Conservation (phyloP, 2,888 invertebrate species). For the Chydorus sphaericus region DNA sequence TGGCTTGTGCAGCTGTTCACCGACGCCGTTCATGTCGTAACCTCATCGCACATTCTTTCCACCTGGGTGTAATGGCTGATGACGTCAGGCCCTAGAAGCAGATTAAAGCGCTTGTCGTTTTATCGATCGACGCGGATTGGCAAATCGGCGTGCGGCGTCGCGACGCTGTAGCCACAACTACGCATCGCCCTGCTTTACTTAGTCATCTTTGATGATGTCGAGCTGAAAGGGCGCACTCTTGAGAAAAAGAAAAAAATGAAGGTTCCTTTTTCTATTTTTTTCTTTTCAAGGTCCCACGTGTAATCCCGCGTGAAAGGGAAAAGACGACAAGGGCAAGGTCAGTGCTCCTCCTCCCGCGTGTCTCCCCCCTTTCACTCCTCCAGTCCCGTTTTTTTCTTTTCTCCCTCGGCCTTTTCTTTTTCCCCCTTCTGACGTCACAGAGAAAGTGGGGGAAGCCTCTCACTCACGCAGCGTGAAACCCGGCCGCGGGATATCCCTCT, state of each 20-base stretch:
- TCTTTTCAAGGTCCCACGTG: neutral
- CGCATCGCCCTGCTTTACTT: neutral
- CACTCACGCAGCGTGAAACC: neutral
- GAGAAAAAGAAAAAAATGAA: neutral
- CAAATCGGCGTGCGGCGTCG: constrained; percentile 3
- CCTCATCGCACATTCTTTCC: neutral
- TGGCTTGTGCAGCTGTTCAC: neutral
- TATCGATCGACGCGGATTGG: constrained; percentile 8
- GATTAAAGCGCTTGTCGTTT: neutral
- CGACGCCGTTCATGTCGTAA: neutral
- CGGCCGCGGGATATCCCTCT: neutral
- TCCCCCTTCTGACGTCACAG: neutral
- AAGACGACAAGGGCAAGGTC: neutral
- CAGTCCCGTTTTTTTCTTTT: constrained; percentile 1
- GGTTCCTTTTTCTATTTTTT: neutral
- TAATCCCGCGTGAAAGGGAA: neutral
- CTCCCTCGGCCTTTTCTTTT: neutral
- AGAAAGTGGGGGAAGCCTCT: constrained; percentile 5
- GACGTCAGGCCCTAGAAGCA: neutral
- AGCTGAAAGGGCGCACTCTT: neutral
- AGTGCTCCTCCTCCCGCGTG: constrained; percentile 2
- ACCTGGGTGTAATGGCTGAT: no score
- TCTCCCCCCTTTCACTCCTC: neutral
- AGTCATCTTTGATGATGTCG: no score
- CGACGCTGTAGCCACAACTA: neutral